Percentiles rank a stretch among this genome's conserved stretches.
Conservation (phyloP, 2,888 invertebrate species). For the Diaprepes abbreviatus region DNA sequence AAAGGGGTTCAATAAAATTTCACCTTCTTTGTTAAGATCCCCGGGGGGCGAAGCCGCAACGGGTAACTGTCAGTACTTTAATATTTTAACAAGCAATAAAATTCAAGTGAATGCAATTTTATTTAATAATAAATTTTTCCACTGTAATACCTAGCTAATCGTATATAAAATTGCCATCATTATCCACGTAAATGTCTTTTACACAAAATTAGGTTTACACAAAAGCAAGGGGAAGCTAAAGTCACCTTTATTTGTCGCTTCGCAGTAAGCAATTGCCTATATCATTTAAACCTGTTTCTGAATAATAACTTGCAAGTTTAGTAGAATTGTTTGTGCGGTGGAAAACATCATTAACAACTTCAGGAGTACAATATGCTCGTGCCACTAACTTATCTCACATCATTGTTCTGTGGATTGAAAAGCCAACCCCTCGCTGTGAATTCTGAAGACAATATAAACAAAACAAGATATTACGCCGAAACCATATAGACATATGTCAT, state of each 20-base stretch:
- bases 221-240: slow-evolving; percentile 8
- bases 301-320: slow-evolving; percentile 58
- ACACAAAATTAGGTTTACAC: background rate
- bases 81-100: too few species aligned
- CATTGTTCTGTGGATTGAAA: slow-evolving; percentile 56
- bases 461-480: slow-evolving; percentile 33
- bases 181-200: slow-evolving; percentile 8
- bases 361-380: slow-evolving; percentile 57
- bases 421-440: slow-evolving; percentile 36
- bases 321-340: slow-evolving; percentile 54
- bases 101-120: too few species aligned
- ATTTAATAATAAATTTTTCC: background rate
- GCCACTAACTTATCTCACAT: slow-evolving; percentile 58
- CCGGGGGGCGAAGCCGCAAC: too few species aligned
- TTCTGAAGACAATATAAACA: slow-evolving; percentile 37
- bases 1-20: too few species aligned
- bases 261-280: slow-evolving; percentile 39
- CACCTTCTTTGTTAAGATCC: too few species aligned
- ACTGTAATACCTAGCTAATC: background rate
- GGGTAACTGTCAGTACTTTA: too few species aligned
- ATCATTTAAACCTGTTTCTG: slow-evolving; percentile 48
- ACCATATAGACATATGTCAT: slow-evolving; percentile 30
- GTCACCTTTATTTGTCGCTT: slow-evolving; percentile 25
- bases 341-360: slow-evolving; percentile 61
- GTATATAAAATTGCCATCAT: background rate